Conservation (phyloP, 2,888 invertebrate species). For the Drosophila prolongata region DNA sequence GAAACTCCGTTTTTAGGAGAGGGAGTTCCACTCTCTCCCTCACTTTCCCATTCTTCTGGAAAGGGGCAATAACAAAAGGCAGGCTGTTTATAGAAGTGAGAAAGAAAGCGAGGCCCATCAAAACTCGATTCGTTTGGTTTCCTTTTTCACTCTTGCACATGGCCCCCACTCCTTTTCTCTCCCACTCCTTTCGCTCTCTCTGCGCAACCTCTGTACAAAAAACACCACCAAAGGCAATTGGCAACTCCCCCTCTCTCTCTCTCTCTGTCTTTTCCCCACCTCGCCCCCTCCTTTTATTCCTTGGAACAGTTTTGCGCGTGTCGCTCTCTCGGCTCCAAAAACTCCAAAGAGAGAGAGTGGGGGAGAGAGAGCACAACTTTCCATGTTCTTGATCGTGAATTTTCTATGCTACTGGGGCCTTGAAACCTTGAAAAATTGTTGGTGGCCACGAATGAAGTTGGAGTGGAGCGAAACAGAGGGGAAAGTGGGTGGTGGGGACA, state of each 20-base stretch:
- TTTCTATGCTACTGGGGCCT: conserved; percentile 84
- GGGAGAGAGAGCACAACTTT: conserved; percentile 67
- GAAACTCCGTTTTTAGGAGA: conserved; percentile 20
- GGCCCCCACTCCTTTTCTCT: conserved; percentile 3
- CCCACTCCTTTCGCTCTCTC: conserved; percentile 43
- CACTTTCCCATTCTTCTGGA: conserved; percentile 18
- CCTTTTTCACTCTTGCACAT: conserved; percentile 13
- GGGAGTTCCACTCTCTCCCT: conserved; percentile 9
- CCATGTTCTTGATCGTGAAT: conserved; percentile 84
- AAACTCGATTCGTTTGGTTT: conserved; percentile 16
- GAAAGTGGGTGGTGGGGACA: conserved; percentile 15
- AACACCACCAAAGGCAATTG: conserved; percentile 57
- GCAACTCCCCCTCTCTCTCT: conserved; percentile 58
- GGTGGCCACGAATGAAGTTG: conserved; percentile 16
- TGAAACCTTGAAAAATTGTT: conserved; percentile 78
- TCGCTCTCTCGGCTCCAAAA: conserved; percentile 63
- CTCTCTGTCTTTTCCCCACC: conserved; percentile 13
- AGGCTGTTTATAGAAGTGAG: conserved; percentile 3
- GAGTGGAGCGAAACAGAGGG: conserved; percentile 11
- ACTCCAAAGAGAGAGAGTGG: conserved; percentile 18
- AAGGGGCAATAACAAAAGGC: conserved; percentile 33
- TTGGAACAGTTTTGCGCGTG: conserved; percentile 63
- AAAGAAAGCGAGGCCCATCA: conserved; percentile 8
- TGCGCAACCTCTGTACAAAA: conserved; percentile 68
- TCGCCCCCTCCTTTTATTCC: conserved; percentile 6